Evolutionary conservation across 2,888 invertebrate genomes (phyloP).

Genomic region (Lithophane semibrunnea): DNA sequence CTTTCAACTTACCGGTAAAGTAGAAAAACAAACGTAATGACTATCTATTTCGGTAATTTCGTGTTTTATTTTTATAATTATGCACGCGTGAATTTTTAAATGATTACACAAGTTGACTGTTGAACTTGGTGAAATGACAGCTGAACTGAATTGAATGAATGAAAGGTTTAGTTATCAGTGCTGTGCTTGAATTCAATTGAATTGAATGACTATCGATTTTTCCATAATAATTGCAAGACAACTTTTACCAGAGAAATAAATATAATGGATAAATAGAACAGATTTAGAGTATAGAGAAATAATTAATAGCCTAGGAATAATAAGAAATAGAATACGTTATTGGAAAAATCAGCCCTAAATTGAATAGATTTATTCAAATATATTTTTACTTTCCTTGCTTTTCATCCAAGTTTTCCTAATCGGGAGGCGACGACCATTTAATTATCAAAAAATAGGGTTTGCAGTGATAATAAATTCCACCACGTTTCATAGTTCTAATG

Average conservation of each 20-base stretch:
- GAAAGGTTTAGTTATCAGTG: constrained; percentile 3
- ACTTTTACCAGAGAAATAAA: neutral
- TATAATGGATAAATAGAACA: neutral
- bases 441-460: neutral
- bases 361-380: neutral
- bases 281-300: neutral
- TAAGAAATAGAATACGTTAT: neutral
- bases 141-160: constrained; percentile 13
- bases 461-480: neutral
- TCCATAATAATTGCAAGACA: neutral
- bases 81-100: constrained; percentile 44
- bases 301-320: neutral
- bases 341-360: neutral
- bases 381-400: neutral
- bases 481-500: neutral
- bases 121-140: constrained; percentile 53
- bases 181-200: neutral
- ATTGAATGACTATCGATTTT: neutral
- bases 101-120: constrained; percentile 64
- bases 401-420: neutral
- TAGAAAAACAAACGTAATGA: constrained; percentile 13
- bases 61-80: constrained; percentile 36
- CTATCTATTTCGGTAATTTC: constrained; percentile 4
- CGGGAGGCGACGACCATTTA: neutral
- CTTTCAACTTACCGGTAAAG: constrained; percentile 50